Conservation (phyloP, 1,140 invertebrate species). For the Metaphire vulgaris region DNA sequence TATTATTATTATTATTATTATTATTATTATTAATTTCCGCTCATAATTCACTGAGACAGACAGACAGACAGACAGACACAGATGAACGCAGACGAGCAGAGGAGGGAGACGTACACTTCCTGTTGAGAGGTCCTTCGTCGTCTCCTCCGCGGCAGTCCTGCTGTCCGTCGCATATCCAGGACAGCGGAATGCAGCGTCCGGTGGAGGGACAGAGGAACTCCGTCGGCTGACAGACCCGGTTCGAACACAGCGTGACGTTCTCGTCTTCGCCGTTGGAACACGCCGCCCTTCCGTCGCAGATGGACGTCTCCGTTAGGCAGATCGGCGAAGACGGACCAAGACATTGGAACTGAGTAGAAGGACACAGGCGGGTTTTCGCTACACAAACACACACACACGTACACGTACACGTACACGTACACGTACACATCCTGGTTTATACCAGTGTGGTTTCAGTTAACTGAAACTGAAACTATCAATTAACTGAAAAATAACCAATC, state of each 20-base stretch:
- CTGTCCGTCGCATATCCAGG: slow-evolving; percentile 39
- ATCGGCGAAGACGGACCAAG: neutral
- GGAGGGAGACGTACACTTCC: neutral
- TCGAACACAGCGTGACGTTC: neutral
- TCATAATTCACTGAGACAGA: no score
- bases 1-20: no score
- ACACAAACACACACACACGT: no score
- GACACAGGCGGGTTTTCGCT: no score
- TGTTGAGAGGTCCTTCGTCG: slow-evolving; percentile 9
- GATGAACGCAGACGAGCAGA: no score
- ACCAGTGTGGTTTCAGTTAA: no score
- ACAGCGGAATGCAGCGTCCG: slow-evolving; percentile 31
- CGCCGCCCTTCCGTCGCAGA: neutral
- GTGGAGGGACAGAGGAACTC: slow-evolving; percentile 4
- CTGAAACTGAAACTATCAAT: no score
- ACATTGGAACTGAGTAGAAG: neutral
- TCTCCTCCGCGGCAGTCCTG: slow-evolving; percentile 16
- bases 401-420: no score
- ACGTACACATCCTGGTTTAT: no score
- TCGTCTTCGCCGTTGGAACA: neutral
- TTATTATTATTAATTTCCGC: no score
- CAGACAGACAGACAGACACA: no score
- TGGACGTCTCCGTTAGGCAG: neutral
- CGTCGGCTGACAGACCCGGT: neutral
- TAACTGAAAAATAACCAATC: no score